Evolutionary conservation across 2,797 vertebrate species (phyloP).

Genomic region (Staurois parvus): DNA sequence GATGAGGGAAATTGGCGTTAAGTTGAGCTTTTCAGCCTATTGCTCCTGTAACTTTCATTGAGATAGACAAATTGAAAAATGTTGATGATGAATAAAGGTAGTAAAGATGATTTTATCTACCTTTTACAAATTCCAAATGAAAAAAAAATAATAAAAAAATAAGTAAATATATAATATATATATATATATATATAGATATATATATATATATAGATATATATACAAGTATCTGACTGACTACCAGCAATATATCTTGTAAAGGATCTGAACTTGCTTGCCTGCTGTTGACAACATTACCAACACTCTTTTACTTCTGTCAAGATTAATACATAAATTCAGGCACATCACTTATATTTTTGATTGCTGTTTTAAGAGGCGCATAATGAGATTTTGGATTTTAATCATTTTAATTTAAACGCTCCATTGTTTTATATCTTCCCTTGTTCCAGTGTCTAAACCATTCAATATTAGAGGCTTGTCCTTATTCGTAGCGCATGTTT

Average conservation of each 20-base stretch:
- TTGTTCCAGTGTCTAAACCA: slow-evolving; percentile 9
- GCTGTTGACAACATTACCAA: slow-evolving; percentile 7
- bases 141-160: too few species aligned
- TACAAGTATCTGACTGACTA: background rate
- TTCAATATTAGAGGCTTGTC: slow-evolving; percentile 22
- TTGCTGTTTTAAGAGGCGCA: slow-evolving; percentile 35
- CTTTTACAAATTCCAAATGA: background rate
- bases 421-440: slow-evolving; percentile 45
- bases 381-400: slow-evolving; percentile 44
- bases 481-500: background rate
- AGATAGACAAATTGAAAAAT: too few species aligned
- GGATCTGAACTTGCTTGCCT: background rate
- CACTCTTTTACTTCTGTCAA: slow-evolving; percentile 16
- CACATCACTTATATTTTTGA: slow-evolving; percentile 35
- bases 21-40: too few species aligned
- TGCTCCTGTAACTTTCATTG: too few species aligned
- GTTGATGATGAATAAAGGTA: too few species aligned
- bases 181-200: too few species aligned
- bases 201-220: background rate
- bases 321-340: slow-evolving; percentile 28
- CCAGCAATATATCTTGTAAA: background rate
- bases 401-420: slow-evolving; percentile 40
- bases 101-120: background rate
- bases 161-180: too few species aligned
- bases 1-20: too few species aligned